Percentiles rank a stretch among this genome's conserved stretches.
Conservation (phyloP, 2,888 invertebrate species). For the Melanophora roralis region DNA sequence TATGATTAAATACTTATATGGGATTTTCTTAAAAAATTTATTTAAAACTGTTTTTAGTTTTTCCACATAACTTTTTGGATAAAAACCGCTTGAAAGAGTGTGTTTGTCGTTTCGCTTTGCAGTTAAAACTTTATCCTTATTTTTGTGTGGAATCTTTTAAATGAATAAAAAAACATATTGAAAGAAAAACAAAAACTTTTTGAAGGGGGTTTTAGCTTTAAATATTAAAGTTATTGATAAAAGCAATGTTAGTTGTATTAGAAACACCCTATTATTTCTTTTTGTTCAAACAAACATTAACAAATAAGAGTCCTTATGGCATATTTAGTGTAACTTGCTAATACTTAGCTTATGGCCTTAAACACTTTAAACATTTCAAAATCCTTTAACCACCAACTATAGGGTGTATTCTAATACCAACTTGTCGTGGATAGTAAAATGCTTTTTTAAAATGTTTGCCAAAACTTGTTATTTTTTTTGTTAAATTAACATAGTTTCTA, state of each 20-base stretch:
- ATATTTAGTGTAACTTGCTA: too few relatives aligned
- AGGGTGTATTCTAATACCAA: background rate
- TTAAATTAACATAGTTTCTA: background rate
- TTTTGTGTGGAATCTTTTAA: background rate
- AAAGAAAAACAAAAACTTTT: background rate
- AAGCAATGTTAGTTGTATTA: too few relatives aligned
- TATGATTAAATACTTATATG: background rate
- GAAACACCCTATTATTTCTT: too few relatives aligned
- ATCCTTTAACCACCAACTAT: background rate
- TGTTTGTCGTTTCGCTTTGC: background rate
- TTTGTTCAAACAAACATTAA: too few relatives aligned
- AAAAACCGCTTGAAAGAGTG: background rate
- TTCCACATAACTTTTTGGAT: too few relatives aligned
- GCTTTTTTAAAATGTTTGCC: background rate
- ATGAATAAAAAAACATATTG: background rate
- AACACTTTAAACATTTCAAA: too few relatives aligned
- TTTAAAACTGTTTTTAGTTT: too few relatives aligned
- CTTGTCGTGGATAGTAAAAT: background rate
- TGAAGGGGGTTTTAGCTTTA: too few relatives aligned
- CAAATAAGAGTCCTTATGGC: too few relatives aligned
- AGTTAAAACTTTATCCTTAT: constrained; percentile 40
- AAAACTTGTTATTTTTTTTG: constrained; percentile 14
- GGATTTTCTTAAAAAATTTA: too few relatives aligned
- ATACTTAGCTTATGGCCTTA: too few relatives aligned
- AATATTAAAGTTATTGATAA: background rate